Base-by-base conservation (phyloP, 2,888 invertebrate species). In the Apotomis turbidana region DNA sequence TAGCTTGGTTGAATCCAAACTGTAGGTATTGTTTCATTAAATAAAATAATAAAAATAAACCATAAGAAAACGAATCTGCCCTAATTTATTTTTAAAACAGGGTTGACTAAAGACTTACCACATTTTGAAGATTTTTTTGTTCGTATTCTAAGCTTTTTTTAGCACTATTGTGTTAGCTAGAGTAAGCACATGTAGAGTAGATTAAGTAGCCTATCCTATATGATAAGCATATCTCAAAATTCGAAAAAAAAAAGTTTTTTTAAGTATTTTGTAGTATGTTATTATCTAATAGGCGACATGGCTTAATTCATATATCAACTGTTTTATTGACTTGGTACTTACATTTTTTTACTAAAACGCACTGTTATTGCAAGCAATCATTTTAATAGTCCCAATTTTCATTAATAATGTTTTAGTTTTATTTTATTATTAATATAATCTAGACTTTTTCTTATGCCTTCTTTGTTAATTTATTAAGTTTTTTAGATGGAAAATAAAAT, bases 141-240 rank as follows among this genome's bases (percentile, higher is more conserved):
- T 44, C 46, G 52, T 68, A 68, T 52, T 72, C n/a, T 71, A 71
- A 71, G 72, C 52, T 59, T 63, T 71, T 27, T 68, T 68, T 63
- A 63, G 72, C 72, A 72, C 72, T 72, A 72, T 72, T 72, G 72
- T 72, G 72, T 72, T 72, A 71, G 70, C 54, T 69, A 59, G 55
- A n/a, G 13, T 72, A 63, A 68, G 52, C 66, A 71, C 66, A 41
- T 41, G 15, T 66, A 66, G 59, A 27, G 59, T 71, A 71, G 66
- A 36, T 15, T 66, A 70, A 70, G 70, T 72, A 72, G 72, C 68
- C 72, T 68, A 54, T 72, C 68, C 72, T 68, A 54, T 72, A 72
- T 62, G 46, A 72, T 63, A 72, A 72, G 15, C 72, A 66, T 74
- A 74, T 74, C 61, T 74, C 69, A 71, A 76, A 73, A 73, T 71